Conservation (phyloP, 2,888 invertebrate species). For the Thereva nobilitata region DNA sequence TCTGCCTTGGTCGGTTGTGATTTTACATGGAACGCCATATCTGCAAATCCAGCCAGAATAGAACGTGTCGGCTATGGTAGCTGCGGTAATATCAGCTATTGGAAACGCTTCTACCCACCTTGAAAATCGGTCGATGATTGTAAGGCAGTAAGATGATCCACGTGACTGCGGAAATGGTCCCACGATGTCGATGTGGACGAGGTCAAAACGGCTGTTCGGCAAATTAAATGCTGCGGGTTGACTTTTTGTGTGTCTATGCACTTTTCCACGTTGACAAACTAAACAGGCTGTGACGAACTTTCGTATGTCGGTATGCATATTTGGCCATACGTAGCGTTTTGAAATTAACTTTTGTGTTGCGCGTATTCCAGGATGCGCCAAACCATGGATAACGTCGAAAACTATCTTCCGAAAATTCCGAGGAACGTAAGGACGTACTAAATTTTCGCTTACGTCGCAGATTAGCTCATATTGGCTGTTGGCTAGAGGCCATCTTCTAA, state of each 20-base stretch:
- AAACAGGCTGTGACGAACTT: no score
- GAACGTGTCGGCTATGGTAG: neutral
- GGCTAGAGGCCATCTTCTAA: neutral
- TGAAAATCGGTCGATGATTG: neutral
- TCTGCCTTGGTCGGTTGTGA: no score
- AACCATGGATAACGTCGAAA: neutral
- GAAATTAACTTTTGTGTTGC: neutral
- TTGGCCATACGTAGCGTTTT: neutral
- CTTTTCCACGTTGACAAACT: no score
- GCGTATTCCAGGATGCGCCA: neutral
- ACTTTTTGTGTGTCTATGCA: no score
- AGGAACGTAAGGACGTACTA: neutral
- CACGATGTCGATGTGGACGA: no score
- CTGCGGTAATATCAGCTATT: neutral
- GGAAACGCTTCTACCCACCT: neutral
- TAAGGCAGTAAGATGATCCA: neutral
- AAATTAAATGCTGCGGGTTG: no score
- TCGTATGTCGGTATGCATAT: no score
- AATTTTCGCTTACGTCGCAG: neutral
- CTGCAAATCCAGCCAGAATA: neutral
- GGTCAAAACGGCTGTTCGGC: no score
- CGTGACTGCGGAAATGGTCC: no score
- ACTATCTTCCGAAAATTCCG: neutral
- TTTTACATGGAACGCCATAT: no score
- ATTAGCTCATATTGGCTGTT: no score